Conservation (phyloP, 2,113 vertebrate species). For the Pogonocichla stellata region DNA sequence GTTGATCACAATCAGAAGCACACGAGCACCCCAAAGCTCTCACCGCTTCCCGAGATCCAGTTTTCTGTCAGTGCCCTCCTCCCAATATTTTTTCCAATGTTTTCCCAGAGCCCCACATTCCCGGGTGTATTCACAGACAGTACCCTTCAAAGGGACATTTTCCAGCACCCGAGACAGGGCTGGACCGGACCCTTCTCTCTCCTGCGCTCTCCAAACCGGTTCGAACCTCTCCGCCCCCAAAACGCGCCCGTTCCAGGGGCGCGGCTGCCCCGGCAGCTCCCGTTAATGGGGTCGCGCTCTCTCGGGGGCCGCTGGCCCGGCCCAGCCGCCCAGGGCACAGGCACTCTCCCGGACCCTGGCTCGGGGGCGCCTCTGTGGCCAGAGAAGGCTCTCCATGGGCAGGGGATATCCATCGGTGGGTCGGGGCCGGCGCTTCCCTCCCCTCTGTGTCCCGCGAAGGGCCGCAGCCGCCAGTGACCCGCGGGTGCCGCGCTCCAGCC, state of each 20-base stretch:
- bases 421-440: not conserved
- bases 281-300: not conserved
- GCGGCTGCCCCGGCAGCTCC: not conserved
- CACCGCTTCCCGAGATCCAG: not conserved
- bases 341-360: no score
- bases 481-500: not conserved
- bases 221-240: not conserved
- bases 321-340: not conserved
- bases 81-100: not conserved
- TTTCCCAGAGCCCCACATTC: not conserved
- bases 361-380: not conserved
- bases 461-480: not conserved
- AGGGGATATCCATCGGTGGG: no score
- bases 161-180: not conserved
- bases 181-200: not conserved
- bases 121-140: not conserved
- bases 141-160: not conserved
- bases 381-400: not conserved
- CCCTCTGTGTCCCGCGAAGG: not conserved
- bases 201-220: not conserved
- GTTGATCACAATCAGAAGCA: no score
- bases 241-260: not conserved
- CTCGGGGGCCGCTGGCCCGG: not conserved
- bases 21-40: not conserved
- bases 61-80: not conserved